These are phyloP conservation scores for Potamilus streckersoni DNA, from an alignment of 1,140 invertebrate genomes.

Conservation along the genomic window DNA sequence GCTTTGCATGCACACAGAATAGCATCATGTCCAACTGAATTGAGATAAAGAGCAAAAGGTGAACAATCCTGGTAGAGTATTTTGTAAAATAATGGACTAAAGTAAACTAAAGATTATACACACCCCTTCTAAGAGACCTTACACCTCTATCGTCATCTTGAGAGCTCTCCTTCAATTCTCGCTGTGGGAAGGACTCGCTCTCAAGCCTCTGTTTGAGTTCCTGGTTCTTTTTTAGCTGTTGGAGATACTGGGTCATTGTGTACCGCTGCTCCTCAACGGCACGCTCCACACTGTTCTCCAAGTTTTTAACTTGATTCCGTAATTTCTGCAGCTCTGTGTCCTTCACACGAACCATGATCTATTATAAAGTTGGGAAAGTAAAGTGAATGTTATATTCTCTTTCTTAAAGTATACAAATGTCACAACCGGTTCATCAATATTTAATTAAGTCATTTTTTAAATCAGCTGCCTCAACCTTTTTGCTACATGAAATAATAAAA, in stretches of 20 bases:
- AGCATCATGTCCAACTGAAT: too few species aligned
- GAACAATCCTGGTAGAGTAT: too few species aligned
- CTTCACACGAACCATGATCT: slow-evolving; percentile 63
- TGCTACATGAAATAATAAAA: background rate
- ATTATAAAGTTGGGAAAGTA: slow-evolving; percentile 2
- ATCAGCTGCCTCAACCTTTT: background rate
- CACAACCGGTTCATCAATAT: background rate
- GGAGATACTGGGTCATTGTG: slow-evolving; percentile 59
- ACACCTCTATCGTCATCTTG: slow-evolving; percentile 33
- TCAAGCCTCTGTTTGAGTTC: slow-evolving; percentile 51
- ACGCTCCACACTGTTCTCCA: slow-evolving; percentile 56
- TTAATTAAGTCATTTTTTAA: background rate
- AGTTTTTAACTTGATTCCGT: slow-evolving; percentile 54
- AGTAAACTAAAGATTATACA: background rate
- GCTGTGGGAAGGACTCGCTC: slow-evolving; percentile 24
- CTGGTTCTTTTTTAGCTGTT: slow-evolving; percentile 51
- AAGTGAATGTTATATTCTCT: background rate
- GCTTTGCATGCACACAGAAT: too few species aligned
- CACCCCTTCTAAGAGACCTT: slow-evolving; percentile 52
- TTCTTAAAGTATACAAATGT: background rate
- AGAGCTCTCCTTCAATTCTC: slow-evolving; percentile 33
- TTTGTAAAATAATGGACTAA: too few species aligned
- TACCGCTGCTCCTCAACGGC: slow-evolving; percentile 60
- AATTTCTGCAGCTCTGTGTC: slow-evolving; percentile 62
- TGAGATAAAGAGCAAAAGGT: too few species aligned